Evolutionary conservation across 2,113 vertebrate species (phyloP), one percentile per base, ranked within the genome.

Genomic region (Pogonocichla stellata): DNA sequence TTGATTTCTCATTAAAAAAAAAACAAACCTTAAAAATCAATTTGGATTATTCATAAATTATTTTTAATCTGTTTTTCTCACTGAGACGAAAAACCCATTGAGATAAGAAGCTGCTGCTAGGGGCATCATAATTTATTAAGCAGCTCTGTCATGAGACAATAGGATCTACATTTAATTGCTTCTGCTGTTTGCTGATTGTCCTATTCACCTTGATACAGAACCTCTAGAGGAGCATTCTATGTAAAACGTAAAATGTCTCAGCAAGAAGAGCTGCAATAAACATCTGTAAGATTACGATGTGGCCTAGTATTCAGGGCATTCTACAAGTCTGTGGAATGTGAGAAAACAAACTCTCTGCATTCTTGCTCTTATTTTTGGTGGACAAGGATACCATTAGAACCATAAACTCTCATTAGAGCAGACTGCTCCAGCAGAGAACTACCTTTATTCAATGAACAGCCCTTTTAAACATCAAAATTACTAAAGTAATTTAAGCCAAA

Each of bases 91-190:
- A 93, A 88, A 50, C 11, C 28, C 77, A 57, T 33, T 80, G 42
- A 70, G 72, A 66, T 69, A 91, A 86, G 64, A 93, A 80, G 28
- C 57, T 72, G 20, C 40, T 82, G 40, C 43, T 85, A 91, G 20
- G 22, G 56, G 56, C 43, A 93, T 62, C 57, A 48, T 87, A 47
- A 93, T 82, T 85, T 88, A 92, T 93, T 88, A 82, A 93, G 85
- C 17, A 91, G 43, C 9, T 75, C 74, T 66, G 15, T 22, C 51
- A 43, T 56, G 70, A 85, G 67, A 93, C 81, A 90, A 64, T 18
- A 90, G 36, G 65, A 82, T 90, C 80, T 85, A 69, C n/a, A 93
- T 74, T 93, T 91, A 95, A 91, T 91, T 94, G 70, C 70, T 82
- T 82, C 48, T 87, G 43, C 66, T 85, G 19, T 70, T 83, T 70